Percentiles rank a stretch among this genome's conserved stretches.
These are phyloP conservation scores for Pituophis catenifer DNA, from an alignment of 2,113 vertebrate species.

Conservation along the genomic window DNA sequence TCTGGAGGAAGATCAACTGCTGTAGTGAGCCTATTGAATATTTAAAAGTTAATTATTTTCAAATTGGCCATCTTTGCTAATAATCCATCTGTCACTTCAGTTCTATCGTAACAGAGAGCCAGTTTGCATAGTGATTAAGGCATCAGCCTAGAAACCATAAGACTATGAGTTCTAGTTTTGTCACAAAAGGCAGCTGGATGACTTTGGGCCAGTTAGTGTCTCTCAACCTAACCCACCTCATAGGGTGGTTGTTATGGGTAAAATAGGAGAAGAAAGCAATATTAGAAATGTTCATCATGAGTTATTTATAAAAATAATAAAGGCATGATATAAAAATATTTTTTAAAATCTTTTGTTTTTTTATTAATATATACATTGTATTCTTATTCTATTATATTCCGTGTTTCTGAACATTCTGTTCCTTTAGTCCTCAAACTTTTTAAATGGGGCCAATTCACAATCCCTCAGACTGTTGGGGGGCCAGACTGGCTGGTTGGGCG, in stretches of 20 bases:
- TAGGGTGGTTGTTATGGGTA: not conserved
- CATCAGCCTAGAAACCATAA: not conserved
- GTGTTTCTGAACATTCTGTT: too few species aligned
- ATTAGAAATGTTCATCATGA: not conserved
- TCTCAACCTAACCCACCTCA: not conserved
- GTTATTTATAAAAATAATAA: not conserved
- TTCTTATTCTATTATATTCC: too few species aligned
- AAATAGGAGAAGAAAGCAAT: not conserved
- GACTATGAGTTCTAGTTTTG: not conserved
- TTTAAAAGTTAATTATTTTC: slow-evolving; percentile 4
- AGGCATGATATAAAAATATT: not conserved
- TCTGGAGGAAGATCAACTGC: slow-evolving; percentile 97
- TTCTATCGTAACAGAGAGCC: not conserved
- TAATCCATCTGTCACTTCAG: not conserved
- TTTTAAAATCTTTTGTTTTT: too few species aligned
- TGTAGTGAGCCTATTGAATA: slow-evolving; percentile 85
- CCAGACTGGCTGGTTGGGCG: too few species aligned
- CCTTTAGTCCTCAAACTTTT: too few species aligned
- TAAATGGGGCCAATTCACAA: too few species aligned
- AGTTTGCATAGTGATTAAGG: not conserved
- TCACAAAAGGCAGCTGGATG: not conserved
- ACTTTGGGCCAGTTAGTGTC: not conserved
- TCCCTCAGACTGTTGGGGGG: too few species aligned
- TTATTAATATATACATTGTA: too few species aligned
- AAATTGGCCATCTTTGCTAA: not conserved